Percentiles rank a stretch among this genome's conserved stretches.
Evolutionary conservation across 2,113 vertebrate species (phyloP).

Genomic region (Burhinus oedicnemus): DNA sequence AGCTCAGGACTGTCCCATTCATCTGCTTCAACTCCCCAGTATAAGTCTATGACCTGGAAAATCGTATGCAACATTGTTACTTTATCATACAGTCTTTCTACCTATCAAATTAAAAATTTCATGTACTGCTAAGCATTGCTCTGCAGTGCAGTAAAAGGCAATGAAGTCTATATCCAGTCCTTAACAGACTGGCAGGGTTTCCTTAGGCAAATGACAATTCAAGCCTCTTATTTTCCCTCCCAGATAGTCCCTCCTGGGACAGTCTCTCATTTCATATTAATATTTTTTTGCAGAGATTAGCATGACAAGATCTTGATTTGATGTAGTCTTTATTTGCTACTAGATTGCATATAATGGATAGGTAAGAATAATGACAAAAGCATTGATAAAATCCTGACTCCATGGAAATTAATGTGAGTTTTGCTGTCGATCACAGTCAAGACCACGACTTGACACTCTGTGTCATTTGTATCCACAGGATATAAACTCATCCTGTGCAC

Average conservation of each 20-base stretch:
- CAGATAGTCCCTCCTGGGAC: not conserved
- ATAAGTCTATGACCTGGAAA: constrained; percentile 93
- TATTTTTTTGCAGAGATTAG: not conserved
- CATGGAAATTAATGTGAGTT: not conserved
- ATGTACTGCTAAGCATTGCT: not conserved
- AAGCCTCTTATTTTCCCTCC: not conserved
- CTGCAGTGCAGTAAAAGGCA: not conserved
- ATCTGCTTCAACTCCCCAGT: constrained; percentile 93
- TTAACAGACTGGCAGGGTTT: not conserved
- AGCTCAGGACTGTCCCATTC: constrained; percentile 96
- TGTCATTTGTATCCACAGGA: not conserved
- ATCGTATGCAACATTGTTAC: not conserved
- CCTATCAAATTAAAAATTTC: not conserved
- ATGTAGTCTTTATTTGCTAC: not conserved
- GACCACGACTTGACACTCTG: not conserved
- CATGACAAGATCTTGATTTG: constrained; percentile 4
- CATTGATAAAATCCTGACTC: not conserved
- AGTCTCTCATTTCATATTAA: not conserved
- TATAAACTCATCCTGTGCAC: not conserved
- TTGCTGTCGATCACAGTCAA: not conserved
- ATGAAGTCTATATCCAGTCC: not conserved
- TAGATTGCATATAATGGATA: not conserved
- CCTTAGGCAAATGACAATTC: not conserved
- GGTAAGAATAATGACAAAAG: not conserved
- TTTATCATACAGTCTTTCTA: not conserved